Base-by-base conservation (phyloP, 2,888 invertebrate species). In the Sycophila texana region DNA sequence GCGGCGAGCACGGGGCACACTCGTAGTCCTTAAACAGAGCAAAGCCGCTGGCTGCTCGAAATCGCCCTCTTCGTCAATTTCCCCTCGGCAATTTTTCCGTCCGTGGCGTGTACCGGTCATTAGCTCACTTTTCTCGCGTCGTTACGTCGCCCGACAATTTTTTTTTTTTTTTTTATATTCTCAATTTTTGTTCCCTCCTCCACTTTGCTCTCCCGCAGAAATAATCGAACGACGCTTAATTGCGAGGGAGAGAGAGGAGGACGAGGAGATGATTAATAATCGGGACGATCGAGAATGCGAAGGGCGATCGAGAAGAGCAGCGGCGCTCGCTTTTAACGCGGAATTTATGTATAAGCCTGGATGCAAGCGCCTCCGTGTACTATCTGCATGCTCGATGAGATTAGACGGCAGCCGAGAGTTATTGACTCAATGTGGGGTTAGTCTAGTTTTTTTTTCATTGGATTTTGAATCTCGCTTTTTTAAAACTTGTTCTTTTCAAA, bases 201-300 rank as follows among this genome's bases (percentile, higher is more conserved):
- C n/a, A 13, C 63, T n/a, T 61, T 39, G 61, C 30, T 30, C 30
- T 14, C 16, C 39, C 18, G 39, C 16, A 57, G 22, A 66, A 58
- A 65, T n/a, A 18, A 63, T 47, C 22, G 22, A 26, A 18, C 63
- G 18, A 47, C 63, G 63, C 39, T 63, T 60, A 72, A 61, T 72
- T 72, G 60, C 49, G 71, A 30, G 71, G n/a, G 16, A n/a, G n/a
- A 51, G 12, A 22, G 47, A 53, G 18, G n/a, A 61, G 39, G 57
- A 49, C 16, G 53, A 70, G 71, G 22, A 61, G 55, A 72, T 77
- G 80, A 80, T 80, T 80, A 77, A 80, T 80, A 77, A 80, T 80
- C 74, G 65, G 70, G 71, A 63, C 61, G 70, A 77, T 80, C 74
- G 74, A 77, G 77, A 77, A 80, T 74, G 77, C 66, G 80, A 80